Evolutionary conservation across 2,888 invertebrate species (phyloP), one percentile per base, ranked within the genome.

Genomic region (Pecten maximus): DNA sequence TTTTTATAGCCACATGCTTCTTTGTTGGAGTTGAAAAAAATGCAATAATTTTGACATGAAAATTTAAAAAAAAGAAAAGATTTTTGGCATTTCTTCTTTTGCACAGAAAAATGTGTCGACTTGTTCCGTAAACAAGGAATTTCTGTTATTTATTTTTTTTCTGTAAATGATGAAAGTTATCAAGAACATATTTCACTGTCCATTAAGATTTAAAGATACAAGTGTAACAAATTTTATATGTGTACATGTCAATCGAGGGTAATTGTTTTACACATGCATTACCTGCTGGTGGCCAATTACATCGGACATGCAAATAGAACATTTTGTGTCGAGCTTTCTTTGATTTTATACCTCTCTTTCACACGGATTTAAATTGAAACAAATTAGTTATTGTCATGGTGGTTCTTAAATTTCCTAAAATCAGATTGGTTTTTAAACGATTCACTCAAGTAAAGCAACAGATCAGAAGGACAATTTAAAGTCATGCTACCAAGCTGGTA

Each of bases 321-420:
- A 74, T 74, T 74, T 74, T 15, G 35, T 74, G 35, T 8, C 0
- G 35, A 6, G 35, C 6, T 74, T 74, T 74, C 35, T 74, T 8
- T 74, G 74, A 74, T 74, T 74, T 35, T 74, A 74, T 12, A 28
- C 74, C 12, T 10, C 74, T 74, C 74, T 74, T 74, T 35, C 74
- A 74, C 74, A 35, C 74, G 28, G 35, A 35, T 74, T 74, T 35
- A 28, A 74, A 74, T 74, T 74, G 74, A 74, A 74, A 74, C 74
- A 74, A 74, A 74, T 74, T 74, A 74, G 74, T 74, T 23, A 35
- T 74, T 74, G 74, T 74, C 28, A 74, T 74, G 74, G 74, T 74
- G 35, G 74, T 74, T 35, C 74, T 74, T 74, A 74, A 15, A 15
- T 74, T 74, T 74, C 74, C 35, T 28, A 35, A 74, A 74, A 35